Evolutionary conservation across 2,888 invertebrate genomes (phyloP), one percentile per base, ranked within the genome.

Genomic region (Aphodius sticticus): DNA sequence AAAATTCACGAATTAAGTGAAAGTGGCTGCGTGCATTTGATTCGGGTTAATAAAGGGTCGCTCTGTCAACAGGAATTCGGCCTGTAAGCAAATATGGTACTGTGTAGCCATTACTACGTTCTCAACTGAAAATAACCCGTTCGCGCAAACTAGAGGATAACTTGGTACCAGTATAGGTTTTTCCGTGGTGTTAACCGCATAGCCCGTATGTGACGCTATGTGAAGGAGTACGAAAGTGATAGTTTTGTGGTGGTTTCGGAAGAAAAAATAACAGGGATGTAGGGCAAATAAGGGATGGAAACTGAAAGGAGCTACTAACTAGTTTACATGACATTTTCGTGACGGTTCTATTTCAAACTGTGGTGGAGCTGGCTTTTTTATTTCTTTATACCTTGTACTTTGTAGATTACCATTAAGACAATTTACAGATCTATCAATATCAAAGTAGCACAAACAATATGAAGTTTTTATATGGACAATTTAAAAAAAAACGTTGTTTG

Each of bases 1-100:
- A 53, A 53, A 53, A 53, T 53, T 53, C 53, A 53, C 53, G 53
- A 53, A 53, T 53, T 53, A 53, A 53, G 53, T 53, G 53, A 53
- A 53, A 53, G 53, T 53, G 53, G 53, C 53, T 53, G 53, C 53
- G 53, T 53, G 53, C 53, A 53, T 53, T 53, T 53, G 53, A 53
- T 53, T 53, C 53, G 53, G 53, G 53, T 2, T 53, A 53, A 53
- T 53, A 53, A 53, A 53, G 53, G 53, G 53, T 26, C 26, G 26
- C 53, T 53, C 53, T 53, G 53, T 53, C 53, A 53, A 53, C 53
- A 53, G 53, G 53, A 53, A 53, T 53, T 53, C 53, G 53, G 53
- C 53, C 53, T 53, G 53, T 1, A 5, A 53, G 53, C 12, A 12
- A 7, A 53, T 9, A 53, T 5, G 12, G 53, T 5, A 2, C 26